Conservation (phyloP, 2,888 invertebrate species). For the Chironomus riparius region DNA sequence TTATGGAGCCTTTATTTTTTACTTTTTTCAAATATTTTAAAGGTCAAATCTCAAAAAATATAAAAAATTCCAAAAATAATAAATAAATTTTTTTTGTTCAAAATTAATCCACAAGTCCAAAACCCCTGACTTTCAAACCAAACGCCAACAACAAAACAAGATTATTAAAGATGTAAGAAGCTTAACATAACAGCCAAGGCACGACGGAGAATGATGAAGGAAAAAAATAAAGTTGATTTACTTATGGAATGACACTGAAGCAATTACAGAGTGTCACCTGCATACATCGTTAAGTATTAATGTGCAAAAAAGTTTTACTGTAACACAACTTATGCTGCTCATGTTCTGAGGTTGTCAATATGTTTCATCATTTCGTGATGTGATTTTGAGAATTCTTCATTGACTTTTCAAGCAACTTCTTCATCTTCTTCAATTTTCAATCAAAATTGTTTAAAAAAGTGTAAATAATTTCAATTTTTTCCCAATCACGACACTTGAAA, state of each 20-base stretch:
- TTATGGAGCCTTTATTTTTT: no score
- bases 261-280: not conserved
- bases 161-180: no score
- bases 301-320: not conserved
- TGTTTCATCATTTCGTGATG: conserved; percentile 11
- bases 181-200: no score
- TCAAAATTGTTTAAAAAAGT: conserved; percentile 25
- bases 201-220: not conserved
- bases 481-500: conserved; percentile 9
- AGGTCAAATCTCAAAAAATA: no score
- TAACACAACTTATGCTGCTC: not conserved
- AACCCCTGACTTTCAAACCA: no score
- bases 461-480: conserved; percentile 16
- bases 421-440: not conserved
- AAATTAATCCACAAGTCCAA: no score
- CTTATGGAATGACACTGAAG: not conserved
- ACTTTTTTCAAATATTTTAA: no score
- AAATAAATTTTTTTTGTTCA: no score
- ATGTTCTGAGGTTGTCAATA: not conserved
- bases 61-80: no score
- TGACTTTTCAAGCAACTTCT: not conserved
- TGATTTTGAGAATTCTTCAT: not conserved
- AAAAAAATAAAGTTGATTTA: not conserved
- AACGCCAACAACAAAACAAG: no score
- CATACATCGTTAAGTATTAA: not conserved